Evolutionary conservation across 2,113 vertebrate genomes (phyloP).

Genomic region (Vicugna pacos): DNA sequence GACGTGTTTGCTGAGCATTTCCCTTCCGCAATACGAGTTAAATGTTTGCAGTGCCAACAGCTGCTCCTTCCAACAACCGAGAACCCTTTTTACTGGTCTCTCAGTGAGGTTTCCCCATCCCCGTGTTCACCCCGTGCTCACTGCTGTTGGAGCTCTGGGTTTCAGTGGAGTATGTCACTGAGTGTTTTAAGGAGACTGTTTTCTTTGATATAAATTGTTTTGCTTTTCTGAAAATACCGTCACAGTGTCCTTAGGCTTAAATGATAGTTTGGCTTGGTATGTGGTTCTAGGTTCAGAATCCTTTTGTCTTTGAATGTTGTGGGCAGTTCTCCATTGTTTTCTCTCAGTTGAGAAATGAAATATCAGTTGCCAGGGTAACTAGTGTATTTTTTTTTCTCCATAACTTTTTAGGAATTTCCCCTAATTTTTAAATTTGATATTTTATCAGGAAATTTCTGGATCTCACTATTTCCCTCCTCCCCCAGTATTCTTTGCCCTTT

Average conservation of each 20-base stretch:
- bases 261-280: neutral
- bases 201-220: neutral
- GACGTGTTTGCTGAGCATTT: neutral
- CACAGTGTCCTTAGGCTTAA: neutral
- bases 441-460: neutral
- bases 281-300: neutral
- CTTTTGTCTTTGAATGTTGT: neutral
- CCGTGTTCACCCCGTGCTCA: neutral
- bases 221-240: constrained; percentile 1
- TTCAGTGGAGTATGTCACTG: neutral
- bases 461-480: neutral
- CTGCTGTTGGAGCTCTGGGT: neutral
- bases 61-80: too few species aligned
- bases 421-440: neutral
- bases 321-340: neutral
- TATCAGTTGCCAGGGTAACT: neutral
- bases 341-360: neutral
- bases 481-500: neutral
- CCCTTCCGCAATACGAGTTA: neutral
- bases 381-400: neutral
- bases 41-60: neutral
- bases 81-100: too few species aligned
- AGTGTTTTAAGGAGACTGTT: neutral
- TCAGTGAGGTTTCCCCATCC: neutral
- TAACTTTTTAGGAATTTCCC: neutral